Base-by-base conservation (phyloP, 2,888 invertebrate genomes). In the Emesis furor region DNA sequence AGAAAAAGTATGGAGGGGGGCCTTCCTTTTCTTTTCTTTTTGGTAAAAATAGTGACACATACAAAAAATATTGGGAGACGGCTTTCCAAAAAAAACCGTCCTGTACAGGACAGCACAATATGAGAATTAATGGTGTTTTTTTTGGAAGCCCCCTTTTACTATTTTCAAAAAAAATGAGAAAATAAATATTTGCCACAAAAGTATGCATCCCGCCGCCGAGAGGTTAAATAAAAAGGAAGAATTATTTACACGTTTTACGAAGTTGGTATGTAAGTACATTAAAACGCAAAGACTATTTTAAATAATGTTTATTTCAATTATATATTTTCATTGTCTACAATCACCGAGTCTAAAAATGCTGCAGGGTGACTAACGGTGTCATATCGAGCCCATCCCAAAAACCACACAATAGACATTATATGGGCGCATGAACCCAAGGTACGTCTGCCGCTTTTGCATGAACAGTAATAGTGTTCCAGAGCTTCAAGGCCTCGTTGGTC, bases 281-380 rank as follows among this genome's bases (percentile, higher is more conserved):
- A 42, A 69, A 69, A 71, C 71, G 71, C 72, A 51, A 62, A 24
- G 30, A 72, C 30, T 46, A 35, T 72, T 72, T 72, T 30, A 72
- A 46, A 30, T 72, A 72, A 46, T 72, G 12, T 72, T 71, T 71
- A 71, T 71, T 68, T 68, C 46, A 72, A 24, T 72, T 72, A 72
- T 72, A 55, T 73, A 55, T 55, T 73, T 73, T 71, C 71, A 71
- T 71, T 10, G 8, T 46, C 71, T 46, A 71, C 71, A 71, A 69
- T 39, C 2, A 69, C 69, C 51, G 51, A 69, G 69, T 69, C 69
- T 69, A 68, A 69, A 69, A 69, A 69, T 69, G 69, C 37, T 69
- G 69, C 69, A 69, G 69, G 69, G 69, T 35, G 69, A 69, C 69
- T 69, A 71, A 71, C 42, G 24, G 46, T 71, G 24, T 71, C 71